Evolutionary conservation across 2,797 vertebrate genomes (phyloP).

Genomic region (Harpagifer antarcticus): DNA sequence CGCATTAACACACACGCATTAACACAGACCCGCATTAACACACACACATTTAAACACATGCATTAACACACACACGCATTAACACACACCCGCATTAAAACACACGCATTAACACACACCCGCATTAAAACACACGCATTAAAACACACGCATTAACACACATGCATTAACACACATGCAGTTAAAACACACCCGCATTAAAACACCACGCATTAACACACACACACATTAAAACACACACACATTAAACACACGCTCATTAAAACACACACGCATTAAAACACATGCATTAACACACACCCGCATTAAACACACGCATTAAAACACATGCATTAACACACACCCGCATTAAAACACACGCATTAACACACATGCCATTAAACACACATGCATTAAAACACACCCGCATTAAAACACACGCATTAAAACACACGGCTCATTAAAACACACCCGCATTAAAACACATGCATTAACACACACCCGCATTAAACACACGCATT

Average conservation of each 20-base stretch:
- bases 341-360: too few species aligned
- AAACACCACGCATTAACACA: background rate
- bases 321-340: background rate
- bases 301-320: conserved; percentile 13
- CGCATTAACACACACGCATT: background rate
- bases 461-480: background rate
- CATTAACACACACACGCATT: too few species aligned
- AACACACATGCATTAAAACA: background rate
- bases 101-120: too few species aligned
- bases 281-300: conserved; percentile 4
- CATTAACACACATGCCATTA: conserved; percentile 30
- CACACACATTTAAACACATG: too few species aligned
- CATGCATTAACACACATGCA: background rate
- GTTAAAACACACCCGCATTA: too few species aligned
- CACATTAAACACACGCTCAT: too few species aligned
- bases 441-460: too few species aligned
- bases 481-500: background rate
- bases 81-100: too few species aligned
- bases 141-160: conserved; percentile 11
- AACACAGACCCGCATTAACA: conserved; percentile 18
- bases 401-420: background rate
- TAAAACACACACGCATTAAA: conserved; percentile 18
- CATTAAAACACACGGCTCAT: too few species aligned
- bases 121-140: conserved; percentile 37
- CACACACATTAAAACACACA: background rate